These are phyloP conservation scores for Bombylius major DNA, from an alignment of 2,888 invertebrate species.

Conservation along the genomic window DNA sequence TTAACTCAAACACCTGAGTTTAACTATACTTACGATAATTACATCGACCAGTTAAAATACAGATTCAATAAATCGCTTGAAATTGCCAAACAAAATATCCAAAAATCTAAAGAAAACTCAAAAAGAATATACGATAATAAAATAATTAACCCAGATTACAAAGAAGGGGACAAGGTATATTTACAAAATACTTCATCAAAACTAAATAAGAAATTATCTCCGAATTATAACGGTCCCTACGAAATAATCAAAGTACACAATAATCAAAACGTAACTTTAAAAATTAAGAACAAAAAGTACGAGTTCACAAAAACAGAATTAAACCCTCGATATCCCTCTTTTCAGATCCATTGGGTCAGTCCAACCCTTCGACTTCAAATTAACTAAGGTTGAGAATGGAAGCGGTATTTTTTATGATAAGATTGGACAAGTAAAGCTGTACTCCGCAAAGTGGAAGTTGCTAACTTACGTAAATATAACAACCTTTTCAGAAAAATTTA, in stretches of 20 bases:
- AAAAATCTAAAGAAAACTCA: slow-evolving; percentile 19
- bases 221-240: slow-evolving; percentile 7
- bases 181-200: not conserved
- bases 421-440: slow-evolving; percentile 5
- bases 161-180: not conserved
- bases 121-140: slow-evolving; percentile 12
- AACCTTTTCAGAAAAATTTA: too few species aligned
- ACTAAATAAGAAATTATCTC: slow-evolving; percentile 3
- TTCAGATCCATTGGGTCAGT: not conserved
- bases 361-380: not conserved
- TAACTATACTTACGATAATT: slow-evolving; percentile 17
- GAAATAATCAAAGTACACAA: too few species aligned
- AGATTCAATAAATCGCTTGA: slow-evolving; percentile 17
- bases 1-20: slow-evolving; percentile 11
- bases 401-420: slow-evolving; percentile 12
- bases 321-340: not conserved
- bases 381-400: not conserved
- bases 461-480: slow-evolving; percentile 3
- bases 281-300: not conserved
- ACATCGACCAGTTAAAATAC: slow-evolving; percentile 17
- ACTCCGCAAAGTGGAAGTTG: slow-evolving; percentile 4
- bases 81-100: slow-evolving; percentile 18
- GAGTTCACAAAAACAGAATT: not conserved
- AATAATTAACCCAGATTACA: not conserved
- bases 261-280: slow-evolving; percentile 5